Evolutionary conservation across 1,140 invertebrate genomes (phyloP).

Genomic region (Penaeus chinensis): DNA sequence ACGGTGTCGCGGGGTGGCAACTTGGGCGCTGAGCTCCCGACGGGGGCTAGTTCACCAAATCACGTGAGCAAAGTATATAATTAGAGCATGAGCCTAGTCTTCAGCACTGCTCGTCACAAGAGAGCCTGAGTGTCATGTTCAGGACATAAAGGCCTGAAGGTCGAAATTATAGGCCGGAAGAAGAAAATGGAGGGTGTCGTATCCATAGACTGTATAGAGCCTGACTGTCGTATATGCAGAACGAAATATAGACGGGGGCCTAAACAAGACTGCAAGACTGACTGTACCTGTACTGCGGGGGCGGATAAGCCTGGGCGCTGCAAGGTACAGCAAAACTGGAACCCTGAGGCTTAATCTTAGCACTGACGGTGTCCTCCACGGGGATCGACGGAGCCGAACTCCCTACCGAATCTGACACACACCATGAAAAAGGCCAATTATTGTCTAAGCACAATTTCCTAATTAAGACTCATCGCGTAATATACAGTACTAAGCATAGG

Average conservation of each 20-base stretch:
- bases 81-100: constrained; percentile 8
- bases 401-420: constrained; percentile 35
- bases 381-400: constrained; percentile 34
- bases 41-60: constrained; percentile 69
- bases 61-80: background rate
- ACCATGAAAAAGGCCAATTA: background rate
- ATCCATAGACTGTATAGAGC: no score
- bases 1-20: constrained; percentile 55
- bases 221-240: no score
- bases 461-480: no score
- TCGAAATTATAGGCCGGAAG: no score
- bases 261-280: no score
- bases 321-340: constrained; percentile 47
- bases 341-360: constrained; percentile 38
- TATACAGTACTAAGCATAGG: no score
- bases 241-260: no score
- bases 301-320: constrained; percentile 55
- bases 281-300: constrained; percentile 53
- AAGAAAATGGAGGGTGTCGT: no score
- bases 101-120: constrained; percentile 35
- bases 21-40: constrained; percentile 64
- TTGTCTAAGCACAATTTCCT: background rate
- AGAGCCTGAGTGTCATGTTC: constrained; percentile 4
- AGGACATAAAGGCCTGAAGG: background rate
- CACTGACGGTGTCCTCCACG: constrained; percentile 50